Evolutionary conservation across 2,113 vertebrate species (phyloP).

Genomic region (Murina feae): DNA sequence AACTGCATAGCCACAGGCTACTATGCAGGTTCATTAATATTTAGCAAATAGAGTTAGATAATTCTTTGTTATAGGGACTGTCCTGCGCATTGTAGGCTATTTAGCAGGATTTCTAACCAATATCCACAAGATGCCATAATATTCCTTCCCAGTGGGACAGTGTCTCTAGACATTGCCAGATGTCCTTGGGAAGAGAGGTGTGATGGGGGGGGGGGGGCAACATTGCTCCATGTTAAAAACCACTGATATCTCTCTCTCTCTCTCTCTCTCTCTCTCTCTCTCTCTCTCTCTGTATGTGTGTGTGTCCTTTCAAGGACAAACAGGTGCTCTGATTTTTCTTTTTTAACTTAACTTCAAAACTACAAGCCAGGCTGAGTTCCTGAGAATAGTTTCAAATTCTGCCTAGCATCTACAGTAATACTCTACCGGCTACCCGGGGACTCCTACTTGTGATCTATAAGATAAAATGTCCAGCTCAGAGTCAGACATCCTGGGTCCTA

Average conservation of each 20-base stretch:
- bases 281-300: too few species aligned
- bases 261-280: too few species aligned
- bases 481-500: not conserved
- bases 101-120: not conserved
- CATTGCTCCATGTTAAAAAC: not conserved
- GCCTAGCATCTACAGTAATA: not conserved
- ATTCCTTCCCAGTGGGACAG: not conserved
- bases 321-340: not conserved
- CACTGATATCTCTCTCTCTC: not conserved
- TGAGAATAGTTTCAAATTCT: slow-evolving; percentile 32
- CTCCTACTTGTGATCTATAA: not conserved
- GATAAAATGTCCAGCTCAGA: not conserved
- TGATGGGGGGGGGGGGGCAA: not conserved
- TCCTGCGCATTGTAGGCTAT: not conserved
- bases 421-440: not conserved
- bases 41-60: not conserved
- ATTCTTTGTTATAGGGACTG: not conserved
- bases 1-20: not conserved
- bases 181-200: not conserved
- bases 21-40: not conserved
- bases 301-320: not conserved
- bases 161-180: not conserved
- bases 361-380: not conserved
- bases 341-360: slow-evolving; percentile 13
- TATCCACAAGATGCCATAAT: not conserved